phyloP scores from a whole-genome alignment of 2,797 vertebrate species.

The Gallinago stenura region DNA sequence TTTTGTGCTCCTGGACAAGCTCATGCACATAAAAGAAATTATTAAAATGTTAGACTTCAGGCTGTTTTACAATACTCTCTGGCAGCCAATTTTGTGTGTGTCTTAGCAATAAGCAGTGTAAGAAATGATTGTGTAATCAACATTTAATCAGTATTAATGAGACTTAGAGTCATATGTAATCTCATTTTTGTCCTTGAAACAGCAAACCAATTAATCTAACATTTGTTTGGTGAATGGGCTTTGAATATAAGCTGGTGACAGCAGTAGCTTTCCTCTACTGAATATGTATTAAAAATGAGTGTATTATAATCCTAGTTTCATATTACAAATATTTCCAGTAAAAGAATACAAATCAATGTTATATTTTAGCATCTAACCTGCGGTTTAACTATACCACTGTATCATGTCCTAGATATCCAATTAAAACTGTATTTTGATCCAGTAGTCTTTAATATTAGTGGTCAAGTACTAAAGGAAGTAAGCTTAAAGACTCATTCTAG shows the following conservation, averaged over 20 bases:
- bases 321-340: slow-evolving; percentile 84
- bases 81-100: not conserved
- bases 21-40: not conserved
- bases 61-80: not conserved
- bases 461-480: slow-evolving; percentile 85
- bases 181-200: slow-evolving; percentile 58
- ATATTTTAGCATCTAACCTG: slow-evolving; percentile 77
- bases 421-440: slow-evolving; percentile 85
- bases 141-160: slow-evolving; percentile 55
- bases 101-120: not conserved
- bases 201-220: slow-evolving; percentile 66
- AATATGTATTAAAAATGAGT: slow-evolving; percentile 74
- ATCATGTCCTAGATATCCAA: slow-evolving; percentile 82
- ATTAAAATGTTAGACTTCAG: not conserved
- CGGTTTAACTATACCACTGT: slow-evolving; percentile 82
- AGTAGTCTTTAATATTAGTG: slow-evolving; percentile 88
- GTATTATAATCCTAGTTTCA: slow-evolving; percentile 76
- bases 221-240: slow-evolving; percentile 66
- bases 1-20: not conserved
- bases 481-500: slow-evolving; percentile 77
- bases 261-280: slow-evolving; percentile 52
- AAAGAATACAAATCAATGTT: slow-evolving; percentile 83
- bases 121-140: not conserved
- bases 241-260: slow-evolving; percentile 48
- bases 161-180: slow-evolving; percentile 41